A percentile compares a stretch with the other conserved stretches of the same genome.
phyloP scores from a whole-genome alignment of 2,113 vertebrate species.

The Macroglossus sobrinus region DNA sequence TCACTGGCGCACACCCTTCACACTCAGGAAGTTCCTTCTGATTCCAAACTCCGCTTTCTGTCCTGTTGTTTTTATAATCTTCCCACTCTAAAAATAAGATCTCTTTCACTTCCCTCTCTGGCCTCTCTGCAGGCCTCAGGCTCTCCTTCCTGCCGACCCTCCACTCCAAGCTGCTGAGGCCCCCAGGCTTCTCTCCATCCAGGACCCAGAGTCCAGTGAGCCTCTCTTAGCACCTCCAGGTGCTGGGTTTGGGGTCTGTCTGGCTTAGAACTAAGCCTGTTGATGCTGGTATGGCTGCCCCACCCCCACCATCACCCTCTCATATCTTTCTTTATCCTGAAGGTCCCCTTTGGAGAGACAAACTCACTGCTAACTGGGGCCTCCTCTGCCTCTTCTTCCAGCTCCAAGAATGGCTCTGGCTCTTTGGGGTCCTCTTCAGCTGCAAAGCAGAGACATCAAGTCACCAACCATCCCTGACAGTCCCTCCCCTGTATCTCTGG shows the following conservation, averaged over 20 bases:
- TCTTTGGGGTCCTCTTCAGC: neutral
- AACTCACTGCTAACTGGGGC: conserved; percentile 5
- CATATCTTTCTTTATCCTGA: neutral
- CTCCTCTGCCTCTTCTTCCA: neutral
- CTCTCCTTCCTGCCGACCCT: neutral
- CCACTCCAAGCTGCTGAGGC: neutral
- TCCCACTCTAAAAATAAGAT: conserved; percentile 61
- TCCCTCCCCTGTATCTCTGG: neutral
- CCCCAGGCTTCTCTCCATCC: neutral
- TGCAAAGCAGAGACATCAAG: conserved; percentile 21
- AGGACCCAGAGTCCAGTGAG: neutral
- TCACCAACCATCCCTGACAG: neutral
- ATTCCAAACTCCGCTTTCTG: neutral
- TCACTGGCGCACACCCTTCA: neutral
- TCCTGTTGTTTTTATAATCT: conserved; percentile 62
- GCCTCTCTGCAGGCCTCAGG: neutral
- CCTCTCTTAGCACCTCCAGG: neutral
- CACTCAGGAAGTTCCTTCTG: conserved; percentile 50
- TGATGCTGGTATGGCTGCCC: neutral
- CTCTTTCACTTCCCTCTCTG: conserved; percentile 32
- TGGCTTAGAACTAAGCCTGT: neutral
- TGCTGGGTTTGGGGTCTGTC: neutral
- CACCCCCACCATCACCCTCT: neutral
- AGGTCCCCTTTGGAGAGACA: neutral
- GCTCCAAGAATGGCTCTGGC: neutral